These are phyloP conservation scores for Neocrepidodera transversa DNA, from an alignment of 2,888 invertebrate genomes.

Conservation along the genomic window DNA sequence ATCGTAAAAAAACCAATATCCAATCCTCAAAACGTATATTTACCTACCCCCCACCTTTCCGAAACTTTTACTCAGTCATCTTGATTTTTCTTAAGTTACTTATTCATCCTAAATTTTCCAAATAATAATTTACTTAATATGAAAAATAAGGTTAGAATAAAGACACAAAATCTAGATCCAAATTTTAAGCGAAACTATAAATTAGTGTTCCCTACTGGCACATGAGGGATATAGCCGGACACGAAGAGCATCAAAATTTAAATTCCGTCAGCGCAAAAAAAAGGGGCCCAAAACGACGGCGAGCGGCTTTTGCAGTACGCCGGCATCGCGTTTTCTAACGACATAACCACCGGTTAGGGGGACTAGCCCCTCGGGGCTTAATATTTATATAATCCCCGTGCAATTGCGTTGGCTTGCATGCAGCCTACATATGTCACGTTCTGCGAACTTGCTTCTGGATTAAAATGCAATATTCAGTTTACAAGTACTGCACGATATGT, in stretches of 20 bases:
- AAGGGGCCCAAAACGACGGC: conserved; percentile 16
- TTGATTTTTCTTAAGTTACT: too few relatives aligned
- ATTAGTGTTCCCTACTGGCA: conserved; percentile 3
- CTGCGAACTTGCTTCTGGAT: conserved; percentile 32
- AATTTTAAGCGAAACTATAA: too few relatives aligned
- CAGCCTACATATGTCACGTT: conserved; percentile 41
- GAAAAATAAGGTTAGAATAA: too few relatives aligned
- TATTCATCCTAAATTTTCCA: too few relatives aligned
- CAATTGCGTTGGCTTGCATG: conserved; percentile 39
- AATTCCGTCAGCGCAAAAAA: conserved; percentile 22
- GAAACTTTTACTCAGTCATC: too few relatives aligned
- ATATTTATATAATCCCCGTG: conserved; percentile 46
- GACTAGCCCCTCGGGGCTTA: conserved; percentile 34
- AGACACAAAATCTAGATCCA: too few relatives aligned
- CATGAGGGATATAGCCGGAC: conserved; percentile 1
- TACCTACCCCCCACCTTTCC: too few relatives aligned
- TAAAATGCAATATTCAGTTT: conserved; percentile 30
- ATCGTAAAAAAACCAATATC: too few relatives aligned
- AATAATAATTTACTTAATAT: too few relatives aligned
- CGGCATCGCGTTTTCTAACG: conserved; percentile 22
- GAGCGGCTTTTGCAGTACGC: conserved; percentile 9
- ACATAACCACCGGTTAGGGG: conserved; percentile 28
- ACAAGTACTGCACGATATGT: conserved; percentile 1
- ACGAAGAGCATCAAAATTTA: conserved; percentile 24
- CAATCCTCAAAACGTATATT: too few relatives aligned